These are phyloP conservation scores for Drosophila busckii DNA, from an alignment of 1,140 invertebrate genomes.

Conservation along the genomic window DNA sequence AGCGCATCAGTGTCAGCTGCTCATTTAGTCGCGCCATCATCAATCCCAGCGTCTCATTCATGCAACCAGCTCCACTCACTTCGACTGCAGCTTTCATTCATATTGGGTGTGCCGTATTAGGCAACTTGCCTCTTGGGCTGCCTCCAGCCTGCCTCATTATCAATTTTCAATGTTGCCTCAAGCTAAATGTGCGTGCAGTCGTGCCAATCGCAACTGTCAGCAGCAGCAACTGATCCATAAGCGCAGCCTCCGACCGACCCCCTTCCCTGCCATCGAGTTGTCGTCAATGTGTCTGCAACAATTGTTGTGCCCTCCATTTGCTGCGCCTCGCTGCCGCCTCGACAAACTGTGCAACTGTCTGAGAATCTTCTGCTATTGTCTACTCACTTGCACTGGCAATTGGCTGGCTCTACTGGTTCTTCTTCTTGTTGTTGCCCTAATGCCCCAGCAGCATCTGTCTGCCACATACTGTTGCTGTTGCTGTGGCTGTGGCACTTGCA, in stretches of 20 bases:
- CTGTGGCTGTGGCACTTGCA: slow-evolving; percentile 53
- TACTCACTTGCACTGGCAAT: slow-evolving; percentile 28
- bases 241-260: not conserved
- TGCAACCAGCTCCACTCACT: slow-evolving; percentile 1
- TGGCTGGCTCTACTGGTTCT: slow-evolving; percentile 38
- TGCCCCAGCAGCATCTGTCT: too few relatives aligned
- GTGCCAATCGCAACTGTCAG: slow-evolving; percentile 44
- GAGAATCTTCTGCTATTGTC: slow-evolving; percentile 1
- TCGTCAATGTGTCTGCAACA: slow-evolving; percentile 74
- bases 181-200: slow-evolving; percentile 49
- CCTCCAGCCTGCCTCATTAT: slow-evolving; percentile 48
- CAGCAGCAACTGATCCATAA: slow-evolving; percentile 4
- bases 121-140: not conserved
- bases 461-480: slow-evolving; percentile 28
- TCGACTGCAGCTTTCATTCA: slow-evolving; percentile 11
- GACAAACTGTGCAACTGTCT: not conserved
- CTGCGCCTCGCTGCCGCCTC: slow-evolving; percentile 20
- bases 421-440: slow-evolving; percentile 14
- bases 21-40: slow-evolving; percentile 12
- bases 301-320: slow-evolving; percentile 68
- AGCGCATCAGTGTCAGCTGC: too few relatives aligned
- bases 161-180: slow-evolving; percentile 62
- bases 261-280: not conserved
- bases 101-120: slow-evolving; percentile 6
- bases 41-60: slow-evolving; percentile 19